Evolutionary conservation across 2,113 vertebrate genomes (phyloP), one percentile per base, ranked within the genome.

Genomic region (Burhinus oedicnemus): DNA sequence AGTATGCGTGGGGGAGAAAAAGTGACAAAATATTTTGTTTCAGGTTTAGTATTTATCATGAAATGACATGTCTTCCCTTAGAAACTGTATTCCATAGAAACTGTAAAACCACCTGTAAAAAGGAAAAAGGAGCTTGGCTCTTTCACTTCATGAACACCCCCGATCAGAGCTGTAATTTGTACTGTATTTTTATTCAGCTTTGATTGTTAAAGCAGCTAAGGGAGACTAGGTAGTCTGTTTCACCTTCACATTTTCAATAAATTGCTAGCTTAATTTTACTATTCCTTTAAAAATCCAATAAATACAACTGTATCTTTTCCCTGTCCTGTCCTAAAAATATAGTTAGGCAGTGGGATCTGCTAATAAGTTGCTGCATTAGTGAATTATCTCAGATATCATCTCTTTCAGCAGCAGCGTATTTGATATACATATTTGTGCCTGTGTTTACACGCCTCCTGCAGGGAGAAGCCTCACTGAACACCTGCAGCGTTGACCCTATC

Each of bases 1-100:
- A 80, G 58, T 51, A 42, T 55, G 58, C 70, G 79, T 76, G 57
- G 30, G 15, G 61, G 75, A 80, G 75, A 4, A 3, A 5, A 87
- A 74, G 34, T 91, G 93, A 85, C 93, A 93, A 84, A 97, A 95
- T 96, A 96, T 95, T 96, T 91, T 90, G 75, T 93, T 61, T 83
- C 82, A 54, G 11, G 11, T 66, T 85, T 95, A 90, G 82, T 91
- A 93, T 97, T 94, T 90, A 83, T 91, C 75, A 40, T 66, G 60
- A 95, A 91, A 83, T 96, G 91, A 94, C 78, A 32, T 21, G 38
- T 88, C 89, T 97, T 96, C 45, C 38, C 87, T 87, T 83, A 89
- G 89, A 93, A 95, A 89, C 92, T 76, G 38, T 64, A 51, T 83
- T 89, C 72, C 42, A 38, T 68, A 77, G 81, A 96, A 93, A 84